Evolutionary conservation across 2,888 invertebrate species (phyloP), one percentile per base, ranked within the genome.

Genomic region (Ormyrus thymus): DNA sequence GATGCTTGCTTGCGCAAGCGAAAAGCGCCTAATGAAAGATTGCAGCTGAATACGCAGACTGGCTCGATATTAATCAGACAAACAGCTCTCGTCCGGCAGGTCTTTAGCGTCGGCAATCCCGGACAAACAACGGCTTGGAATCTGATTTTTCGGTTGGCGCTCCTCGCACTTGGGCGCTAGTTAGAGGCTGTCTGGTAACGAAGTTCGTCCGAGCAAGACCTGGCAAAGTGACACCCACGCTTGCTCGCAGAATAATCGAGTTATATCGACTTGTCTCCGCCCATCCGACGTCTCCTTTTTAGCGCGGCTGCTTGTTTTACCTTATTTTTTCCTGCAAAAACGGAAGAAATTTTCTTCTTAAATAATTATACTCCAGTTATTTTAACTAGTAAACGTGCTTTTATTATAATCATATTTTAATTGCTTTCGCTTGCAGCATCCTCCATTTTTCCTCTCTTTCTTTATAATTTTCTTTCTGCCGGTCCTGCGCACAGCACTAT

Each of bases 161-260:
- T 59, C 45, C n/a, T 46, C 62, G 43, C 29, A n/a, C 15, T 61
- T 43, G 29, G 6, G 61, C 13, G 10, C 64, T 45, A 55, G 56
- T 62, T 76, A 62, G 46, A 69, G 29, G 15, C 48, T 71, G 82
- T 82, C 80, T 78, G 82, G 81, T 87, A 87, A 88, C 86, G 84
- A 87, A 87, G 86, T 87, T 87, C 84, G 85, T 82, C 83, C 83
- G 68, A 48, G 84, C 83, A 83, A 82, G 83, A 82, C 78, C 83
- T 82, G 83, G 84, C 86, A 87, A 87, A 87, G 86, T 87, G 88
- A 87, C 87, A 88, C 86, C 84, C 82, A 84, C 84, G 78, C 43
- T n/a, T 8, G 11, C 15, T 83, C 84, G 84, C 83, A 83, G 82
- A 84, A 84, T 88, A 88, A 88, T 87, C 86, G 86, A 88, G 84